Conservation (phyloP, 92 coral and sea anemone genomes). For the Epizoanthus rinbou region DNA sequence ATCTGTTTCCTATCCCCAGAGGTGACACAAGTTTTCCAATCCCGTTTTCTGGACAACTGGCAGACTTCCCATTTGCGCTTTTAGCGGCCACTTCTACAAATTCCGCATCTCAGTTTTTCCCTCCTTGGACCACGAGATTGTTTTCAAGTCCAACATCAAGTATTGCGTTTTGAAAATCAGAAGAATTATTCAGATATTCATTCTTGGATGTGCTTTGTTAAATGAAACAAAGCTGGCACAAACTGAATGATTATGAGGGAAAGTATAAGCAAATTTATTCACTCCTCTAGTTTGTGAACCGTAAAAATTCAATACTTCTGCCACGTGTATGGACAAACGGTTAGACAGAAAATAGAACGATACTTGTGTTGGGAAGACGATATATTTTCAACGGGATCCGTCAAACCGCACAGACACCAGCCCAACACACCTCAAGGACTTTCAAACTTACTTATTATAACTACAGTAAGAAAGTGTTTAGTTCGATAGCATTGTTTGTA, state of each 20-base stretch:
- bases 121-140: conserved; percentile 49
- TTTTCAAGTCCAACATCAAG: conserved; percentile 16
- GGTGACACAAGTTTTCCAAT: conserved; percentile 19
- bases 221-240: not conserved
- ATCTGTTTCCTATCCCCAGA: conserved; percentile 19
- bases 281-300: conserved; percentile 23
- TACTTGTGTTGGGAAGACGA: conserved; percentile 1
- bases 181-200: conserved; percentile 31
- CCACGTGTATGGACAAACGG: conserved; percentile 42
- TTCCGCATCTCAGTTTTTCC: conserved; percentile 31
- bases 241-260: not conserved
- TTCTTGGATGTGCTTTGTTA: not conserved
- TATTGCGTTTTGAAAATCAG: conserved; percentile 55
- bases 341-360: conserved; percentile 24
- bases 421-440: not conserved
- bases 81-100: conserved; percentile 36
- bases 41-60: conserved; percentile 36
- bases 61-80: conserved; percentile 28
- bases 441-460: not conserved
- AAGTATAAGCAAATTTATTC: not conserved
- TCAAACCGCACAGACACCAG: not conserved
- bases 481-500: too few species aligned
- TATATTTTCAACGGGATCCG: not conserved
- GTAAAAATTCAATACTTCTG: conserved; percentile 3
- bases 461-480: too few species aligned